A percentile compares a stretch with the other conserved stretches of the same genome.
Conservation (phyloP, 2,888 invertebrate genomes). For the Pteria penguin region DNA sequence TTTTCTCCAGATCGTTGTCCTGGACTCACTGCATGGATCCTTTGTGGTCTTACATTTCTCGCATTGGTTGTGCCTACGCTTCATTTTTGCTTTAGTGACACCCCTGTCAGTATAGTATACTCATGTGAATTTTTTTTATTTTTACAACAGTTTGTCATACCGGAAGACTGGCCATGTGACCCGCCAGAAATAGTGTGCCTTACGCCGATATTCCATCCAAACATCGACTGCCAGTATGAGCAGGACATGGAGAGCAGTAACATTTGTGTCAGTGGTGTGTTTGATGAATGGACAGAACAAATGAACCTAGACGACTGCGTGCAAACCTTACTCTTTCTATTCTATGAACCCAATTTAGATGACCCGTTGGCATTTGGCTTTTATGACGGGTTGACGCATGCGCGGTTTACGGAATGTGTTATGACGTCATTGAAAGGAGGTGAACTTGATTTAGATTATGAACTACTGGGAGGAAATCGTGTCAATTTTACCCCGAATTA, state of each 20-base stretch:
- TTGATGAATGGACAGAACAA: conserved; percentile 62
- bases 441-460: conserved; percentile 38
- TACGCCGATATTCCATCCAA: conserved; percentile 97
- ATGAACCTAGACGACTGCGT: conserved; percentile 65
- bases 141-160: conserved; percentile 93
- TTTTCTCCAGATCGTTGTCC: too few species aligned
- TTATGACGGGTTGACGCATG: conserved; percentile 27
- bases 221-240: conserved; percentile 86
- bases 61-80: too few species aligned
- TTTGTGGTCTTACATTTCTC: too few species aligned
- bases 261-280: conserved; percentile 70
- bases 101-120: too few species aligned
- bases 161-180: conserved; percentile 96
- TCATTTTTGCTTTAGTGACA: too few species aligned
- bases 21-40: too few species aligned
- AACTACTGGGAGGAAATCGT: conserved; percentile 7
- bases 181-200: conserved; percentile 97
- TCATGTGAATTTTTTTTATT: too few species aligned
- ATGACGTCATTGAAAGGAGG: conserved; percentile 59
- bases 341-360: conserved; percentile 69
- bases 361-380: conserved; percentile 67
- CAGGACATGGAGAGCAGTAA: conserved; percentile 39
- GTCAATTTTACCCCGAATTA: not conserved
- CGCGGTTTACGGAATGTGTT: conserved; percentile 61
- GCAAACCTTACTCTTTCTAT: conserved; percentile 71